A percentile compares a stretch with the other conserved stretches of the same genome.
These are phyloP conservation scores for Corvus hawaiiensis DNA, from an alignment of 2,113 vertebrate species.

Conservation along the genomic window DNA sequence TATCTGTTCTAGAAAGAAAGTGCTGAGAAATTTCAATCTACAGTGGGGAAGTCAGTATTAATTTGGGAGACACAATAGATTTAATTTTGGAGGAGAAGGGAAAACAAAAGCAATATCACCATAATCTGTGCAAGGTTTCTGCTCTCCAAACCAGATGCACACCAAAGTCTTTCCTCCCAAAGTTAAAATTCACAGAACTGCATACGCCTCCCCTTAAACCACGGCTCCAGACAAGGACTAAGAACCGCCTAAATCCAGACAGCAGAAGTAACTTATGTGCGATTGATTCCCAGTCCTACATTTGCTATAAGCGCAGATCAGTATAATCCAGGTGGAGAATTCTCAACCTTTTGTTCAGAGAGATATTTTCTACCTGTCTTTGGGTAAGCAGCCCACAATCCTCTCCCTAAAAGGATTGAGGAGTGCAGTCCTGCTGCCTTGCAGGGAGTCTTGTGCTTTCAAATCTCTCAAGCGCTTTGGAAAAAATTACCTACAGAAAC, in stretches of 20 bases:
- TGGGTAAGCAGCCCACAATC: background rate
- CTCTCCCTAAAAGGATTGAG: background rate
- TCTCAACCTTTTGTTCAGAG: background rate
- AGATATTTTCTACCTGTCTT: background rate
- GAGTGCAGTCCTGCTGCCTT: background rate
- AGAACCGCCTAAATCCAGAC: background rate
- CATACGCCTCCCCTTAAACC: background rate
- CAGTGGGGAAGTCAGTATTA: background rate
- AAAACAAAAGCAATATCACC: background rate
- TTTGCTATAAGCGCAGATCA: background rate
- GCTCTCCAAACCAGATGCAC: background rate
- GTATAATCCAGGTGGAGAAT: background rate
- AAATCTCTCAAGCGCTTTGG: background rate
- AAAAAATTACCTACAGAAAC: background rate
- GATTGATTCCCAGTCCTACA: background rate
- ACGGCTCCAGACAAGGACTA: background rate
- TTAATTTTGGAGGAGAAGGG: background rate
- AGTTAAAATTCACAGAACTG: background rate
- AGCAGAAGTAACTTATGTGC: background rate
- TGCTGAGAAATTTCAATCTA: background rate
- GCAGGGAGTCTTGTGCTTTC: background rate
- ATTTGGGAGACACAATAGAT: background rate
- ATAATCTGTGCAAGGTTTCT: background rate
- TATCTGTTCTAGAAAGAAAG: background rate
- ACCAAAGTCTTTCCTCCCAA: background rate